Base-by-base conservation (phyloP, 1,140 invertebrate species). In the Periplaneta americana region DNA sequence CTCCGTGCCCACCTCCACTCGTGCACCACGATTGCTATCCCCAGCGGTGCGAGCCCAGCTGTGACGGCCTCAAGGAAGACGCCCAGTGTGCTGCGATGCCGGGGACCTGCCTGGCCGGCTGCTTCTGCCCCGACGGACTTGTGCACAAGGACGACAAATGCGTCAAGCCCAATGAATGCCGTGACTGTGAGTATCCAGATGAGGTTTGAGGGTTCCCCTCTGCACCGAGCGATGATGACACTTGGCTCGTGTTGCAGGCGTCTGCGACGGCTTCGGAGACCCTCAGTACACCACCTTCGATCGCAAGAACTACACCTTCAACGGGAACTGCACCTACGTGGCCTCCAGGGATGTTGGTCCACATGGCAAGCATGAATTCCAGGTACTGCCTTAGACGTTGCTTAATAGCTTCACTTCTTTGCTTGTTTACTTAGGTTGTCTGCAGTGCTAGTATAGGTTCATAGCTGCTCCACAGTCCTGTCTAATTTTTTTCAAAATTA, bases 11-110 rank as follows among this genome's bases (percentile, higher is more conserved):
- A 0, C 83, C 93, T 0, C 94, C 94, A 0, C 89, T 96, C 33
- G 91, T 96, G 2, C 94, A 95, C 86, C 91, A 94, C 76, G 95
- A 96, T 85, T 96, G 96, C 85, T 96, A 93, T 86, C 92, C 92
- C 82, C 89, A 89, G 78, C 87, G 88, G 28, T 96, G 95, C 87
- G 95, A 96, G 85, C 91, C 91, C 4, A 92, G 91, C 0, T 97
- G 96, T 84, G 90, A 92, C 76, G 92, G 91, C 80, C 83, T 94
- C 37, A 88, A 90, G 48, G 87, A 91, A 37, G 87, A 88, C 11
- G 87, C 89, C 11, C 85, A 90, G 0, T 96, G 95, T 84, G 91
- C 93, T 0, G 83, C 88, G 33, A 88, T 92, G 66, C 88, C 91
- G 0, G 91, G 92, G 17, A 89, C 91, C 18, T 96, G 95, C 86